Base-by-base conservation (phyloP, 2,113 vertebrate genomes). In the Sturnira hondurensis region DNA sequence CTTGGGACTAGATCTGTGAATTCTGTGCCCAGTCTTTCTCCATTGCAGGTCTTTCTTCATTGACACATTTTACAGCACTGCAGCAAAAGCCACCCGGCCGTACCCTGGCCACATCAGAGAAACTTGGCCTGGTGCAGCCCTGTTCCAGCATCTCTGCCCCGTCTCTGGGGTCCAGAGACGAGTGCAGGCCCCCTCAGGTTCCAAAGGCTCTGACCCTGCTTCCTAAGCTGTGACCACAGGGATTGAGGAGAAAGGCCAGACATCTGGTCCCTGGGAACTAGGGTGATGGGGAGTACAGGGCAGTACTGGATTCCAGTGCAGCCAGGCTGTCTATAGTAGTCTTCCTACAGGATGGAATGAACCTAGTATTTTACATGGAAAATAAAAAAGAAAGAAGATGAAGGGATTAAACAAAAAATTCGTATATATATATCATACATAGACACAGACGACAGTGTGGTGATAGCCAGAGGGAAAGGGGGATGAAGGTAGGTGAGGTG, bases 1-100 rank as follows among this genome's bases (percentile, higher is more conserved):
- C 98, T 65, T 97, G 98, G 19, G 99, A 99, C 84, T 99, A 98
- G 61, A 99, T 99, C 97, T 99, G 99, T 47, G 99, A 99, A 97
- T 99, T 99, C 97, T 99, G 99, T 0, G 99, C 99, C 24, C 98
- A 99, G 0, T 98, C 98, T 20, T 99, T 99, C 50, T 15, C 50
- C 50, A 52, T 52, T 52, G 13, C 50, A 52, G 15, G 50, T 16
- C 47, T 52, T 52, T 52, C 15, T 10, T 52, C 50, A 52, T 52
- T 52, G 50, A 10, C 50, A 52, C 50, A 52, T 52, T 52, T 52
- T 52, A 52, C 98, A 99, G 99, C 0, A 98, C 99, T 6, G 97
- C 98, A 0, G 98, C 98, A 99, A 99, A 36, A 99, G 98, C 47
- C 99, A 99, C 92, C 98, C 98, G 0, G 19, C 71, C 19, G 65